A percentile compares a stretch with the other conserved stretches of the same genome.
These are phyloP conservation scores for Psettodes erumei DNA, from an alignment of 2,113 vertebrate genomes.

Conservation along the genomic window DNA sequence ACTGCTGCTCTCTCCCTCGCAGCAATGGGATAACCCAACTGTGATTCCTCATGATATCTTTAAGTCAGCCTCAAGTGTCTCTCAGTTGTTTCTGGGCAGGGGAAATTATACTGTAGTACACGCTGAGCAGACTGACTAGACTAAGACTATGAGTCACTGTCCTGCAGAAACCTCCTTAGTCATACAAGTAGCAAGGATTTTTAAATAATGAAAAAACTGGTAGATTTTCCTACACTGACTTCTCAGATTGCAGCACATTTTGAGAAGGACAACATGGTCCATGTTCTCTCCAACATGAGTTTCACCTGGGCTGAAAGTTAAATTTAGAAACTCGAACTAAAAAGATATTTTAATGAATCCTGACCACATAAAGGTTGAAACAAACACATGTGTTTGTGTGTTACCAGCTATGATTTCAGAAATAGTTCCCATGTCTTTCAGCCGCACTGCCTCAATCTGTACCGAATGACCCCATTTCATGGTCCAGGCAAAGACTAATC, in stretches of 20 bases:
- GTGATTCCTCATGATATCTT: background rate
- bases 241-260: background rate
- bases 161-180: background rate
- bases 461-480: slow-evolving; percentile 65
- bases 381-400: slow-evolving; percentile 6
- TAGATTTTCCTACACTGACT: background rate
- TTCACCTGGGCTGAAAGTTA: background rate
- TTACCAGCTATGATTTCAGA: slow-evolving; percentile 17
- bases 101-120: background rate
- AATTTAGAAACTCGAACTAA: background rate
- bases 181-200: background rate
- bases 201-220: background rate
- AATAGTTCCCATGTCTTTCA: slow-evolving; percentile 50
- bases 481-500: slow-evolving; percentile 67
- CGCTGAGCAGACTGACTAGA: background rate
- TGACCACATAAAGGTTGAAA: background rate
- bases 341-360: slow-evolving; percentile 3
- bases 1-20: background rate
- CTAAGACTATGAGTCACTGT: background rate
- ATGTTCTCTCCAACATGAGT: background rate
- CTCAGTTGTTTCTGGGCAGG: background rate
- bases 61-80: slow-evolving; percentile 16
- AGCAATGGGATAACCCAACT: slow-evolving; percentile 1
- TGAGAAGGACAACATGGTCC: background rate
- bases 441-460: slow-evolving; percentile 37